Evolutionary conservation across 2,888 invertebrate species (phyloP), one percentile per base, ranked within the genome.

Genomic region (Anthoptus insignis): DNA sequence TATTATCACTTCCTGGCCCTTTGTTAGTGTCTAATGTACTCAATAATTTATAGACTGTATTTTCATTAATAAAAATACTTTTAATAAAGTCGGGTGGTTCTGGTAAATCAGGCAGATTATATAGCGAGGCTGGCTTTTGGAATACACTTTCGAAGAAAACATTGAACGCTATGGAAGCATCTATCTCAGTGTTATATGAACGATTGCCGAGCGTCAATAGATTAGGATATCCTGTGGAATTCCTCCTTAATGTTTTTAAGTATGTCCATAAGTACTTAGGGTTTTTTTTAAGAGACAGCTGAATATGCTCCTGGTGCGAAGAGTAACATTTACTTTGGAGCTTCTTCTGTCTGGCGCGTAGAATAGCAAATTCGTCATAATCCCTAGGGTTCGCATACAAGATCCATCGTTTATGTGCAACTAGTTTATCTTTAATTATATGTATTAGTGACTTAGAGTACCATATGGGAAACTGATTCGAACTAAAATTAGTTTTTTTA

Each of bases 111-210:
- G 27, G 24, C 14, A 37, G 49, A 42, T 22, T 59, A 21, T 59
- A 50, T 16, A 22, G 34, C 13, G 22, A 21, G 3, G 53, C 34
- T 54, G 54, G 61, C 24, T 54, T 45, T 11, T 42, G 42, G 37
- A 61, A 54, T 14, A 61, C 54, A 50, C 54, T 61, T 37, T 56
- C 24, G 49, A 61, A 61, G 37, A 61, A 61, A 16, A 5, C 16
- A 34, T 27, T 56, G 21, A 61, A 61, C 11, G 47, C 61, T 21
- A 5, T 13, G 27, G 54, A 61, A 2, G 22, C 19, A 52, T 53
- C 53, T 3, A 34, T 21, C 1, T 27, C 16, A 19, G 27, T 53
- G 16, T 52, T 42, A 19, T n/a, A 53, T 7, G 16, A 13, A 7
- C 29, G 39, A 7, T 39, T 42, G 9, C 27, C 52, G 13, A 60